A percentile compares a stretch with the other conserved stretches of the same genome.
These are phyloP conservation scores for Pogonus chalceus DNA, from an alignment of 1,140 invertebrate species.

Conservation along the genomic window DNA sequence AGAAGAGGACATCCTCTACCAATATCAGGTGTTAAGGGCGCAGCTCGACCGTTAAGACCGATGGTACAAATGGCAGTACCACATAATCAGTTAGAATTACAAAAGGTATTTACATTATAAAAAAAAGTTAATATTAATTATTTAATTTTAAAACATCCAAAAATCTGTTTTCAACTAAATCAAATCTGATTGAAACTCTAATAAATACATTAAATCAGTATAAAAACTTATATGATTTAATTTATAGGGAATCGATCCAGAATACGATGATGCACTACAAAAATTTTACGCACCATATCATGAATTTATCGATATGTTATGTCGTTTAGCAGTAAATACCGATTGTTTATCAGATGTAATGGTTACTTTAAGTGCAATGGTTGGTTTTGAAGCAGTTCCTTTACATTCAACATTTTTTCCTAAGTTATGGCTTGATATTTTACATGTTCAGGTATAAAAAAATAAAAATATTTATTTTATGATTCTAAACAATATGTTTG, in stretches of 20 bases:
- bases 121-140: too few species aligned
- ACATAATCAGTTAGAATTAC: conserved; percentile 58
- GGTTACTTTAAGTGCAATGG: conserved; percentile 71
- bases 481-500: conserved; percentile 15
- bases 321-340: conserved; percentile 74
- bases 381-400: conserved; percentile 76
- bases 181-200: too few species aligned
- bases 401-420: conserved; percentile 75
- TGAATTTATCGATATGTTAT: conserved; percentile 76
- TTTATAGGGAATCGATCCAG: conserved; percentile 55
- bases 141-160: too few species aligned
- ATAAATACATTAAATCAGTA: too few species aligned
- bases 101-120: conserved; percentile 45
- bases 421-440: conserved; percentile 73
- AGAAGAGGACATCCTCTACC: conserved; percentile 40
- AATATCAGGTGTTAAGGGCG: conserved; percentile 46
- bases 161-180: too few species aligned
- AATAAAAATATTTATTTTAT: conserved; percentile 7
- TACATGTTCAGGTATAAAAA: conserved; percentile 53
- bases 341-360: conserved; percentile 68
- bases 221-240: too few species aligned
- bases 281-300: conserved; percentile 78
- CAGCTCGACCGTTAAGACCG: conserved; percentile 57
- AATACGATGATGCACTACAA: conserved; percentile 65
- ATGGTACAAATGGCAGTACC: conserved; percentile 84